Base-by-base conservation (phyloP, 92 coral and sea anemone genomes). In the Porites evermanni region DNA sequence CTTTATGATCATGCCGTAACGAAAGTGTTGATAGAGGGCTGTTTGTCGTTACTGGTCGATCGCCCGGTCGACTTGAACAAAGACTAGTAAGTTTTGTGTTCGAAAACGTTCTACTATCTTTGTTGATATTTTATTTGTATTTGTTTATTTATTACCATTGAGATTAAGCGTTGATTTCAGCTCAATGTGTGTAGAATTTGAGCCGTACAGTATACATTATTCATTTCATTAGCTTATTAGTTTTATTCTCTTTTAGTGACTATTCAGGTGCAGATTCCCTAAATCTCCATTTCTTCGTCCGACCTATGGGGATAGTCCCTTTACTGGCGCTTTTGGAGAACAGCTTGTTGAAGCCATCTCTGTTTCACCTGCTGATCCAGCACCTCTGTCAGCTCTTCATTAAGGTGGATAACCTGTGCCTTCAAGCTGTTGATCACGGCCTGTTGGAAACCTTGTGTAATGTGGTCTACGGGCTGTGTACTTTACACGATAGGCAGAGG, bases 361-460 rank as follows among this genome's bases (percentile, higher is more conserved):
- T 96, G 23, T 88, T 95, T 79, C 99, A 92, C 52, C 88, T 96
- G 93, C 86, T 96, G 58, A 87, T 94, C 71, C 98, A 91, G 79
- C 98, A 92, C 61, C 77, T 96, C 8, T 92, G 95, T 54, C 98
- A 92, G 71, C 74, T 95, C 13, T 94, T 96, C 79, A 88, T 91
- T 74, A 91, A 84, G 86, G 96, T 96, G 67, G 99, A 96, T 75
- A 95, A 95, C 69, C 91, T 96, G 82, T 91, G 95, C 66, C 86
- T 97, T 7, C 90, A 95, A 54, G 98, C 99, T 53, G 94, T 94
- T 19, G 98, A 93, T 54, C 96, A 97, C 52, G 99, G 99, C 47
- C 87, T 97, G 74, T 72, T 97, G 67, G 93, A 95, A 75, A 97
- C 99, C 7, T 67, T 97, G 21, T 92, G 95, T 64, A 97, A 95